Conservation (phyloP, 2,113 vertebrate genomes). For the Thymallus thymallus region DNA sequence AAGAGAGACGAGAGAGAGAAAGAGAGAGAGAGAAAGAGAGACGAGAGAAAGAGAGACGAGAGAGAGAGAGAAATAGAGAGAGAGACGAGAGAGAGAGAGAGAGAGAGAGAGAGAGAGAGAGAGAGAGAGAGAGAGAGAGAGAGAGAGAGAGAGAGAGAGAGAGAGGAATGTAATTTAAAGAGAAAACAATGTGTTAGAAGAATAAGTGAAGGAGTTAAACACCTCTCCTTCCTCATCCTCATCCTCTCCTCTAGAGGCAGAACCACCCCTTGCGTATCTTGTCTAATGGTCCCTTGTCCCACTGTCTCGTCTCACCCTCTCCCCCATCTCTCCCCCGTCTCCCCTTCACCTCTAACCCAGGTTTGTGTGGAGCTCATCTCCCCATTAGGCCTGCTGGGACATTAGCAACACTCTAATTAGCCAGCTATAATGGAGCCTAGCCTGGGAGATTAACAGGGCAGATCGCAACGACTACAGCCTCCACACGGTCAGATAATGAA, state of each 20-base stretch:
- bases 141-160: no score
- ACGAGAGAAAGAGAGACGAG: background rate
- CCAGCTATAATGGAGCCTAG: conserved; percentile 55
- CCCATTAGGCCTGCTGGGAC: background rate
- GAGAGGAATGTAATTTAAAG: background rate
- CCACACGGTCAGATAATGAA: background rate
- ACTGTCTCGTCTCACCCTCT: background rate
- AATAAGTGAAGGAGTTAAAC: background rate
- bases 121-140: background rate
- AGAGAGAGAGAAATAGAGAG: background rate
- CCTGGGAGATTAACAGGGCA: conserved; percentile 58
- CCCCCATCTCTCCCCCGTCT: background rate
- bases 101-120: background rate
- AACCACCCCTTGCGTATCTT: background rate
- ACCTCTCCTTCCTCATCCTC: background rate
- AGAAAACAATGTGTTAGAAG: background rate
- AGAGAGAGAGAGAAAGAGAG: no score
- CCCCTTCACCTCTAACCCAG: conserved; percentile 30
- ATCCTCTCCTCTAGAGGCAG: background rate
- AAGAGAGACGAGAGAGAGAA: no score
- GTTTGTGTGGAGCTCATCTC: conserved; percentile 7
- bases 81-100: background rate
- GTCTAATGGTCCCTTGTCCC: background rate
- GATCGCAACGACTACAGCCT: conserved; percentile 21
- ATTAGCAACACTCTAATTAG: conserved; percentile 64